Base-by-base conservation (phyloP, 2,113 vertebrate species). In the Psilopsiagon aymara region DNA sequence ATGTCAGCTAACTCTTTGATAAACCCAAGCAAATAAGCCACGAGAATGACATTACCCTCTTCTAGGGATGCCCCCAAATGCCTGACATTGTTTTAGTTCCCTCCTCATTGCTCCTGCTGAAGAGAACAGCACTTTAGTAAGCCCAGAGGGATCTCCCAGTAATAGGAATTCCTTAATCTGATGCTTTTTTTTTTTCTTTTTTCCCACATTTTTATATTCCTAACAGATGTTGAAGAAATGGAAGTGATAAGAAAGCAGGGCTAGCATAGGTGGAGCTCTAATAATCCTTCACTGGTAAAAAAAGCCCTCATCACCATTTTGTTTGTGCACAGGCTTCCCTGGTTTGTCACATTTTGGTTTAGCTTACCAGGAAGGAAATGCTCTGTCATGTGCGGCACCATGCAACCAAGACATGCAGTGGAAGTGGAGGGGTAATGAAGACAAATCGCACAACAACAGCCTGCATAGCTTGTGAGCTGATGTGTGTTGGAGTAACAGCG, bases 371-470 rank as follows among this genome's bases (percentile, higher is more conserved):
- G 74, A 83, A 84, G 69, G 49, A 92, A 71, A 81, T 0, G 7
- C 9, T 91, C 57, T 0, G 1, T 74, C 74, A 44, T 28, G 31
- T 21, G 52, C 6, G 0, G n/a, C 5, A 5, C 29, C 37, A 19
- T 0, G 1, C 47, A 89, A 80, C 53, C 41, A 39, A 82, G 78
- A 66, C 0, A 0, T 46, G 43, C 62, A 62, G 63, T 69, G 73
- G 79, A n/a, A 47, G 27, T 8, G 24, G 67, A 76, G 52, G 28
- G 19, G 43, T 29, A 87, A 86, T 46, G 87, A 90, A 80, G 53
- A 81, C 0, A 2, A 87, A 82, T 67, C 1, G 1, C 55, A 71
- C 46, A 63, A 44, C 16, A 41, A 10, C 8, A 3, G 43, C 73
- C 41, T 28, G 63, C 28, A 11, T 41, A 24, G 41, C 37, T 69